phyloP scores from a whole-genome alignment of 2,113 vertebrate species.

The Dromiciops gliroides region DNA sequence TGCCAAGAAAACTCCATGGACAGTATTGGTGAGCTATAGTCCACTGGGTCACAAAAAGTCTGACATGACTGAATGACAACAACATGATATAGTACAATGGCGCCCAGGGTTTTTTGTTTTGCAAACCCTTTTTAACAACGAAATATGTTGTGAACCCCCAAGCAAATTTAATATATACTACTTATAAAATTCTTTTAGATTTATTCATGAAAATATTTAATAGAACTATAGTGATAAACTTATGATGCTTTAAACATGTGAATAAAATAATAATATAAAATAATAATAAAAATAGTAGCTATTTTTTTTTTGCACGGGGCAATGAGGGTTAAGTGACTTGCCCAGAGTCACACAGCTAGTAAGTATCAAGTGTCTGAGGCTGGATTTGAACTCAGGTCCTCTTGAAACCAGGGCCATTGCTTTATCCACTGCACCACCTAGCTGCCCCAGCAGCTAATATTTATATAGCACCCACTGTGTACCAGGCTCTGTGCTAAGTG shows the following conservation, averaged over 20 bases:
- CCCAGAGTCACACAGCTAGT: too few relatives aligned
- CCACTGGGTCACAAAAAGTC: background rate
- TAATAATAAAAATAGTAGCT: too few relatives aligned
- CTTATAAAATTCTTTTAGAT: background rate
- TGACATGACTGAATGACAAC: background rate
- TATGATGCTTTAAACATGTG: background rate
- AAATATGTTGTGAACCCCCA: background rate
- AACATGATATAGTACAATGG: background rate
- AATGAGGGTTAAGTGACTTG: too few relatives aligned
- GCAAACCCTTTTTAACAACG: background rate
- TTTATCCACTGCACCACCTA: too few relatives aligned
- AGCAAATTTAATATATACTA: background rate
- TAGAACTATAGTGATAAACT: background rate
- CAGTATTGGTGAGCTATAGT: background rate
- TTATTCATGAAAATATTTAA: background rate
- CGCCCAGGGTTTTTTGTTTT: background rate
- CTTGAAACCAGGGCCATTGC: too few relatives aligned
- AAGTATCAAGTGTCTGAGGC: too few relatives aligned
- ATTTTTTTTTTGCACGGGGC: too few relatives aligned
- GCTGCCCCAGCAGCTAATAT: too few relatives aligned
- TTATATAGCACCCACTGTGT: too few relatives aligned
- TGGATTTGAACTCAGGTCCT: too few relatives aligned
- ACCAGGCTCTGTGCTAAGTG: too few relatives aligned
- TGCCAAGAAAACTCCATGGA: background rate
- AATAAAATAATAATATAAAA: background rate